Evolutionary conservation across 2,113 vertebrate species (phyloP).

Genomic region (Ivindomyrus marchei): DNA sequence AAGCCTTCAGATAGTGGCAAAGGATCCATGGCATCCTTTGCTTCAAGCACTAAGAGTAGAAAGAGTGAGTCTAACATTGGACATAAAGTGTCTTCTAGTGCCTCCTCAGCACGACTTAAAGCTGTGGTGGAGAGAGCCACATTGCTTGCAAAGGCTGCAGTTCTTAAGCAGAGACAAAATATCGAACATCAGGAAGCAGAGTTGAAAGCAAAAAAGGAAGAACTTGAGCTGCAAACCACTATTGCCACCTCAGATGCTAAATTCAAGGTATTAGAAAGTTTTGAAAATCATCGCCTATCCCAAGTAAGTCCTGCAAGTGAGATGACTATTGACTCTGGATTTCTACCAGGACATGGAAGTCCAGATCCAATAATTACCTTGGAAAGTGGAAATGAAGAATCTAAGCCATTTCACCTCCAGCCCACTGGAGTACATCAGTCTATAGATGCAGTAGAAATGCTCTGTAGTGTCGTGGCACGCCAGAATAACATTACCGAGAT

Average conservation of each 20-base stretch:
- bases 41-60: background rate
- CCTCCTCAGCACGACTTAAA: background rate
- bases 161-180: slow-evolving; percentile 15
- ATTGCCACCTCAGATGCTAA: background rate
- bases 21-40: background rate
- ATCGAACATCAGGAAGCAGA: background rate
- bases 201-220: background rate
- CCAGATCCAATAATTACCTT: background rate
- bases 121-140: slow-evolving; percentile 14
- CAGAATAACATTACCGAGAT: background rate
- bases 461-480: background rate
- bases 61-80: background rate
- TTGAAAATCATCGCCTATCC: background rate
- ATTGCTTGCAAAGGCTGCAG: background rate
- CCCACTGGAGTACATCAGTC: background rate
- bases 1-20: background rate
- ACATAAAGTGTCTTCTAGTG: background rate
- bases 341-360: background rate
- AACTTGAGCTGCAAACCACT: background rate
- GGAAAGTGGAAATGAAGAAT: background rate
- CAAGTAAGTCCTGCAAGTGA: background rate
- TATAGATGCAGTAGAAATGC: background rate
- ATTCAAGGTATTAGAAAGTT: background rate
- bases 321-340: background rate
- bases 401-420: background rate